phyloP scores from a whole-genome alignment of 2,888 invertebrate species.

The Gortyna flavago region DNA sequence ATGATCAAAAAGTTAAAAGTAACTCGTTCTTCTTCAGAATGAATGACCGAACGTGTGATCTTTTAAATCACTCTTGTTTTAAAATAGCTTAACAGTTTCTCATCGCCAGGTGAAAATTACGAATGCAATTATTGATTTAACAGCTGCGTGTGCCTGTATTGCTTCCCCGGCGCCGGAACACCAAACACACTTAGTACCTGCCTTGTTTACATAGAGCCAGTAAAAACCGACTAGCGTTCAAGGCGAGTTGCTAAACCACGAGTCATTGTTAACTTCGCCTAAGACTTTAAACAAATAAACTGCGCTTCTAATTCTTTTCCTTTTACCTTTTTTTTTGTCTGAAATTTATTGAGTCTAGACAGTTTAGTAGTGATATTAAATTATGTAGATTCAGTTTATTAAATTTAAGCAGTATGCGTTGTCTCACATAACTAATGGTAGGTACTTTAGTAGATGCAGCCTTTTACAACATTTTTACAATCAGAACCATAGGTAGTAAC shows the following conservation, averaged over 20 bases:
- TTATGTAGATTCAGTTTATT: constrained; percentile 11
- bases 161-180: constrained; percentile 62
- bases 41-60: not conserved
- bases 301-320: not conserved
- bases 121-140: constrained; percentile 69
- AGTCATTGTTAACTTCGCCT: constrained; percentile 22
- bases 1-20: not conserved
- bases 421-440: constrained; percentile 1
- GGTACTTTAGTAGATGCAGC: not conserved
- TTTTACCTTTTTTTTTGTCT: constrained; percentile 6
- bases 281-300: constrained; percentile 33
- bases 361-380: constrained; percentile 17
- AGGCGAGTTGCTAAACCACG: constrained; percentile 45
- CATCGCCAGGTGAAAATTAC: constrained; percentile 57
- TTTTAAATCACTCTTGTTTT: constrained; percentile 33
- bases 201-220: constrained; percentile 59
- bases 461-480: not conserved
- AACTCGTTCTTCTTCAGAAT: too few relatives aligned
- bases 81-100: constrained; percentile 47
- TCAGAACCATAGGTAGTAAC: not conserved
- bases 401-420: constrained; percentile 5
- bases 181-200: constrained; percentile 62
- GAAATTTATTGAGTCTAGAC: constrained; percentile 54
- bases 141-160: constrained; percentile 58
- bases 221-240: constrained; percentile 35